Evolutionary conservation across 2,797 vertebrate genomes (phyloP).

Genomic region (Catamblyrhynchus diadema): DNA sequence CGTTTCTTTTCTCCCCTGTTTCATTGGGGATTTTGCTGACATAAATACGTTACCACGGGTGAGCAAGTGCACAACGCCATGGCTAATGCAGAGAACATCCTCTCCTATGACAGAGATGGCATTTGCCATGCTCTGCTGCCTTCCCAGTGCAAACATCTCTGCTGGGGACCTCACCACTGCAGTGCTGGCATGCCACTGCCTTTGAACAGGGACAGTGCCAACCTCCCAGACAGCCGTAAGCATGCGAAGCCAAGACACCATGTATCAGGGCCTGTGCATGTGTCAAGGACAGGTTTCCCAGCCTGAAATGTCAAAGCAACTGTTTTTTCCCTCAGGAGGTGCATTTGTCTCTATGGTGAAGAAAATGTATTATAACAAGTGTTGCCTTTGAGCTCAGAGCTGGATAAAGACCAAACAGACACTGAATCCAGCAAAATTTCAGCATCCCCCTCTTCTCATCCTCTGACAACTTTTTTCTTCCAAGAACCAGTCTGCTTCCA

Average conservation of each 20-base stretch:
- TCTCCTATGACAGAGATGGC: neutral
- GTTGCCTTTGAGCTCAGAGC: constrained; percentile 43
- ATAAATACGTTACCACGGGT: neutral
- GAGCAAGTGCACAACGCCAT: neutral
- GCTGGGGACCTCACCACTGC: neutral
- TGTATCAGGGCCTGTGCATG: neutral
- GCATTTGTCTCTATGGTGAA: constrained; percentile 46
- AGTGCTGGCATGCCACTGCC: constrained; percentile 1
- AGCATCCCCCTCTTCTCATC: neutral
- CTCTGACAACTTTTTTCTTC: neutral
- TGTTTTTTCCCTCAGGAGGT: constrained; percentile 39
- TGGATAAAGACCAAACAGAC: constrained; percentile 40
- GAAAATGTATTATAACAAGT: constrained; percentile 53
- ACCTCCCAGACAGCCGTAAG: neutral
- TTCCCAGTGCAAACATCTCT: neutral
- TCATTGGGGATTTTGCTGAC: neutral
- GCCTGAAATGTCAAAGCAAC: constrained; percentile 42
- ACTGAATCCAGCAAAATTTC: constrained; percentile 39
- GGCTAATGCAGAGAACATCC: neutral
- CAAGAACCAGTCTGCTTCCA: neutral
- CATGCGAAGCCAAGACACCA: neutral
- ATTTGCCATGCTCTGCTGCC: neutral
- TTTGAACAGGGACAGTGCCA: neutral
- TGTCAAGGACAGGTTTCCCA: constrained; percentile 46
- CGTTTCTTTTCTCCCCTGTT: neutral